Percentiles rank a stretch among this genome's conserved stretches.
Evolutionary conservation across 2,888 invertebrate species (phyloP).

Genomic region (Siphlonurus alternatus): DNA sequence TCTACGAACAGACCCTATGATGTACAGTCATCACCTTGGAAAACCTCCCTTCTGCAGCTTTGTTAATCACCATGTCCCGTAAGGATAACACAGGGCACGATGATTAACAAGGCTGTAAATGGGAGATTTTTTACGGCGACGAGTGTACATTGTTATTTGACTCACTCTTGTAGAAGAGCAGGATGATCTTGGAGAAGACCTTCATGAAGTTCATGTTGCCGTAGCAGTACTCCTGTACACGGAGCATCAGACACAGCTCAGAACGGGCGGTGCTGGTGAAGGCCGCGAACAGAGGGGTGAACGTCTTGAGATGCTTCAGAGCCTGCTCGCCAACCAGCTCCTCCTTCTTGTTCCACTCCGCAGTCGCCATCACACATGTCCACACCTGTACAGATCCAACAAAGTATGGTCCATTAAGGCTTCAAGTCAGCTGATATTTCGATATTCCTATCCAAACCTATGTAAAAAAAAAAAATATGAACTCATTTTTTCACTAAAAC

Average conservation of each 20-base stretch:
- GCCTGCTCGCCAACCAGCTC: slow-evolving; percentile 93
- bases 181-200: slow-evolving; percentile 92
- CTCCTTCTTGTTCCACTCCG: slow-evolving; percentile 98
- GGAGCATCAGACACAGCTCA: slow-evolving; percentile 73
- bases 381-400: slow-evolving; percentile 46
- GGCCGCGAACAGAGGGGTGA: slow-evolving; percentile 70
- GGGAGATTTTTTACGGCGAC: too few relatives aligned
- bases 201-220: slow-evolving; percentile 99
- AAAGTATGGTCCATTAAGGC: not conserved
- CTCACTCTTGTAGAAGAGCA: slow-evolving; percentile 87
- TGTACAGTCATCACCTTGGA: too few relatives aligned
- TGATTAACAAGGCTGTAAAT: too few relatives aligned
- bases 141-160: too few relatives aligned
- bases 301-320: slow-evolving; percentile 71
- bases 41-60: too few relatives aligned
- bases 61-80: too few relatives aligned
- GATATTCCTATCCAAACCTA: not conserved
- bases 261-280: slow-evolving; percentile 75
- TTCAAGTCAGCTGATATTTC: too few relatives aligned
- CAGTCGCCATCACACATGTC: slow-evolving; percentile 86
- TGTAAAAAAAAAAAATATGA: too few relatives aligned
- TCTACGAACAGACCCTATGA: too few relatives aligned
- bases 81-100: too few relatives aligned
- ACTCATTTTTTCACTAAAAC: too few relatives aligned
- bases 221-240: slow-evolving; percentile 95